Base-by-base conservation (phyloP, 2,113 vertebrate species). In the Sceloporus undulatus region DNA sequence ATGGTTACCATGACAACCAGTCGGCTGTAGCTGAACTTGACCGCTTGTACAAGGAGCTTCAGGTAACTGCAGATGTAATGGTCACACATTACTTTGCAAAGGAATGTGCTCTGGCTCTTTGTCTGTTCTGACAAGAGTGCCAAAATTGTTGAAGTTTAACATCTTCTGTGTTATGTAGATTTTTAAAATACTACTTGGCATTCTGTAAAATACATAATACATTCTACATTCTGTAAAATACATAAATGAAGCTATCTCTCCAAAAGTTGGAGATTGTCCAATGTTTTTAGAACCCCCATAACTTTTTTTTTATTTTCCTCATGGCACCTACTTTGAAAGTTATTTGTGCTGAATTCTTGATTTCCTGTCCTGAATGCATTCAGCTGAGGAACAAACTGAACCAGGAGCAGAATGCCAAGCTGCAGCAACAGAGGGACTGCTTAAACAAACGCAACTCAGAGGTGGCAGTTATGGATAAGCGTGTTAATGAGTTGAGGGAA, bases 381-480 rank as follows among this genome's bases (percentile, higher is more conserved):
- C 96, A 99, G 99, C 84, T 99, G 94, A 98, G 98, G 95, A 99
- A 99, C 95, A 98, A 98, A 93, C 96, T 99, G 95, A 99, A 99
- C 94, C 98, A 99, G 92, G 99, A 99, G 92, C 99, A 99, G 96
- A 99, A 98, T 95, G 96, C 97, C 83, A 99, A 98, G 95, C 96
- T 99, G 94, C 98, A 99, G 91, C 98, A 98, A 87, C 99, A 99
- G 96, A 98, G 98, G 82, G 99, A 99, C 92, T 98, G 96, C 94
- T 96, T 99, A 95, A 99, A 99, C 94, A 98, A 98, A 94, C 98
- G 98, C 91, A 99, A 99, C 95, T 97, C 98, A 38, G 99, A 99
- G 95, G 98, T 99, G 95, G 98, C 97, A 1, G 95, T 97, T 91
- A 99, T 99, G 99, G 99, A 99, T 92, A 98, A 98, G 96, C 97